Conservation (phyloP, 2,797 vertebrate genomes). For the Hirundo rustica region DNA sequence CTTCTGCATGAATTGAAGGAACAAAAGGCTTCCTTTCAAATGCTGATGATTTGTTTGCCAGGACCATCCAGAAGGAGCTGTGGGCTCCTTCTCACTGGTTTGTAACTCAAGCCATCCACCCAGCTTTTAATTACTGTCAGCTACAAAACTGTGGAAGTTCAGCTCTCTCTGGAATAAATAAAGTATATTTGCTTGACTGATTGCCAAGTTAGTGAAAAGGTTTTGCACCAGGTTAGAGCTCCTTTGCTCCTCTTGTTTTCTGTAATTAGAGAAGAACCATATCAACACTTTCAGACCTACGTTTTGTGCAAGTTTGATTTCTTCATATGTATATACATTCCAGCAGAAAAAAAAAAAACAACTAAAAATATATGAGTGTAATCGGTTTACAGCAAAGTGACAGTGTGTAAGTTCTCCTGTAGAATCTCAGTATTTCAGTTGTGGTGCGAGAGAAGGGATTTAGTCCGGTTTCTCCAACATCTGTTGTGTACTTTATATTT, state of each 20-base stretch:
- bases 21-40: constrained; percentile 57
- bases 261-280: constrained; percentile 81
- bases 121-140: constrained; percentile 48
- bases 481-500: constrained; percentile 25
- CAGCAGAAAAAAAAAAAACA: neutral
- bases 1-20: constrained; percentile 44
- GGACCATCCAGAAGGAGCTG: constrained; percentile 13
- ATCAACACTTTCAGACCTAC: constrained; percentile 61
- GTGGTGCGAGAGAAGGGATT: neutral
- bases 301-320: neutral
- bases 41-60: constrained; percentile 28
- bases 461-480: neutral
- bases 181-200: constrained; percentile 43
- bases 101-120: constrained; percentile 5
- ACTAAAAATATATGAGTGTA: neutral
- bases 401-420: neutral
- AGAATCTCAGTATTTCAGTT: neutral
- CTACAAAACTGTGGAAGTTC: constrained; percentile 18
- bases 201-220: constrained; percentile 59
- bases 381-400: neutral
- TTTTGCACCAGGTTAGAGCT: constrained; percentile 72
- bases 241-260: constrained; percentile 73
- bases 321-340: neutral
- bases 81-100: constrained; percentile 24
- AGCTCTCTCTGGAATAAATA: constrained; percentile 40